Conservation (phyloP, 2,113 vertebrate species). For the Cyanoderma ruficeps region DNA sequence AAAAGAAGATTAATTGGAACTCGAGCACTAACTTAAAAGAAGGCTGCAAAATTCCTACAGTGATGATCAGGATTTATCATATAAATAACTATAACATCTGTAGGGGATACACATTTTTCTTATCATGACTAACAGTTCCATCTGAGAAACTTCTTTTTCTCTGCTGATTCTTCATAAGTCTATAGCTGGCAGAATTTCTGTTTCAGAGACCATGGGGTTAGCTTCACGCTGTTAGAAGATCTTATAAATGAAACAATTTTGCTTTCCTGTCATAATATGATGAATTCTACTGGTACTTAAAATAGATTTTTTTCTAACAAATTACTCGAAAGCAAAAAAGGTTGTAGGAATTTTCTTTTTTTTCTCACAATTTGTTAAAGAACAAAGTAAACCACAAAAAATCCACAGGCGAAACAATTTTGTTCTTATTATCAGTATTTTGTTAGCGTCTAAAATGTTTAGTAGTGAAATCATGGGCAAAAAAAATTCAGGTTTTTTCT, state of each 20-base stretch:
- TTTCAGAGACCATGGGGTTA: slow-evolving; percentile 55
- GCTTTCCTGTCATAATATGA: slow-evolving; percentile 61
- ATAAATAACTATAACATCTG: slow-evolving; percentile 74
- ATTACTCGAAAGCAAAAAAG: not conserved
- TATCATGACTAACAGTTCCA: slow-evolving; percentile 50
- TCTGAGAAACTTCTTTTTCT: slow-evolving; percentile 58
- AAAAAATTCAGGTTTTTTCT: not conserved
- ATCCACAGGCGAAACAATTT: not conserved
- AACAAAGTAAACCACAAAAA: slow-evolving; percentile 6
- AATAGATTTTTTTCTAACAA: slow-evolving; percentile 6
- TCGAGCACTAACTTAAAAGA: slow-evolving; percentile 65
- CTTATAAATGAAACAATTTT: slow-evolving; percentile 60
- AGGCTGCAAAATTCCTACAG: slow-evolving; percentile 44
- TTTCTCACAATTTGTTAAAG: not conserved
- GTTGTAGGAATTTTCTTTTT: not conserved
- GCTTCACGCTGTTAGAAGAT: slow-evolving; percentile 35
- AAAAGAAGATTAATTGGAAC: slow-evolving; percentile 69
- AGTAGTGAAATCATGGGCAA: not conserved
- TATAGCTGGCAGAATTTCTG: slow-evolving; percentile 47
- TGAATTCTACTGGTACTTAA: slow-evolving; percentile 41
- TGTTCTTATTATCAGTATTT: not conserved
- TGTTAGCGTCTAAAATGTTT: not conserved
- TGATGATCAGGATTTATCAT: slow-evolving; percentile 65
- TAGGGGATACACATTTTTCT: slow-evolving; percentile 59
- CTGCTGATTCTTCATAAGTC: slow-evolving; percentile 31